These are phyloP conservation scores for Drosophila baimaii DNA, from an alignment of 1,140 invertebrate species.

Conservation along the genomic window DNA sequence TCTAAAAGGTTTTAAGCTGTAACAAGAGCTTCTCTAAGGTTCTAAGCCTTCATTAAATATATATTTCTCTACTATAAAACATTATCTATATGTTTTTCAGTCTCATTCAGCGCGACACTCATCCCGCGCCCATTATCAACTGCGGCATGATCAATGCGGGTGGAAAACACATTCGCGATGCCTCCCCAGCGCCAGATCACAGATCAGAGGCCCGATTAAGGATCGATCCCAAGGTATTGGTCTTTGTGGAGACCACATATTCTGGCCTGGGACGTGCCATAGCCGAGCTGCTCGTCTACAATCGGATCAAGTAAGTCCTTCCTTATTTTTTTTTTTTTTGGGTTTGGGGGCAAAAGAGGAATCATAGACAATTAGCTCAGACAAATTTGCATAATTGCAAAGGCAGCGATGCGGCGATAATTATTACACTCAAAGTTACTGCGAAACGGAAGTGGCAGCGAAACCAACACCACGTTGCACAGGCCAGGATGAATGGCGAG, in stretches of 20 bases:
- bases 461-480: constrained; percentile 61
- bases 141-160: constrained; percentile 88
- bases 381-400: constrained; percentile 80
- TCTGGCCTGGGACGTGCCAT: constrained; percentile 96
- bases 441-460: constrained; percentile 70
- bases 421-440: constrained; percentile 74
- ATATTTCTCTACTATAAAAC: too few species aligned
- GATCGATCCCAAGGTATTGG: constrained; percentile 95
- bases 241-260: constrained; percentile 98
- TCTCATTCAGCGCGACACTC: constrained; percentile 90
- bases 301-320: constrained; percentile 93
- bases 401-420: constrained; percentile 66
- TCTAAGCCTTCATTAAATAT: not conserved
- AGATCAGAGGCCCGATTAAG: constrained; percentile 91
- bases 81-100: constrained; percentile 84
- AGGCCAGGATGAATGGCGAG: constrained; percentile 57
- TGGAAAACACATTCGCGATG: constrained; percentile 86
- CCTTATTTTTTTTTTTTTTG: not conserved
- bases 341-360: constrained; percentile 49
- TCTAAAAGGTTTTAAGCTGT: not conserved
- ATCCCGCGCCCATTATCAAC: constrained; percentile 91
- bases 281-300: constrained; percentile 95
- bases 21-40: not conserved
- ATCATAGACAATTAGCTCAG: constrained; percentile 72
- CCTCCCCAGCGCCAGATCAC: constrained; percentile 89